phyloP scores from a whole-genome alignment of 2,888 invertebrate species.

The Actias luna region DNA sequence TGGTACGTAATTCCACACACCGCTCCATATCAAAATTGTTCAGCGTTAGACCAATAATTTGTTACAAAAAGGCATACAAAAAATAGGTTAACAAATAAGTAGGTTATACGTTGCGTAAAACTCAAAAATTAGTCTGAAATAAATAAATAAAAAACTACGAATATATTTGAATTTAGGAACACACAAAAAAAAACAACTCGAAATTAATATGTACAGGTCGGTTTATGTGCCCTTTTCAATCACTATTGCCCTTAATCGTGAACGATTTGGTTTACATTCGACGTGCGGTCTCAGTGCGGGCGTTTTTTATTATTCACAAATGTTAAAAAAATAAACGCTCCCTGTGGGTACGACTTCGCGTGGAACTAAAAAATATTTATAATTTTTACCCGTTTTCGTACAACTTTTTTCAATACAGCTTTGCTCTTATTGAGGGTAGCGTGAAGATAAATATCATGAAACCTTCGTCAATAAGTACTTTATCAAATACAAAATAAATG shows the following conservation, averaged over 20 bases:
- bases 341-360: too few relatives aligned
- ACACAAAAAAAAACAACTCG: constrained; percentile 47
- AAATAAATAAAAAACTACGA: too few relatives aligned
- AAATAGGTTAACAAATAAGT: constrained; percentile 6
- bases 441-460: too few relatives aligned
- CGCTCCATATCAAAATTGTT: background rate
- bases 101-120: constrained; percentile 4
- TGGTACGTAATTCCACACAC: background rate
- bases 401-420: too few relatives aligned
- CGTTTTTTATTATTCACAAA: constrained; percentile 23
- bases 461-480: too few relatives aligned
- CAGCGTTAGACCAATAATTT: background rate
- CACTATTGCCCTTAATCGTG: constrained; percentile 78
- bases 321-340: constrained; percentile 20
- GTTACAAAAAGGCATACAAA: background rate
- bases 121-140: background rate
- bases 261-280: constrained; percentile 65
- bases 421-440: too few relatives aligned
- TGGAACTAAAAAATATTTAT: too few relatives aligned
- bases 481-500: too few relatives aligned
- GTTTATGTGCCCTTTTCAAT: constrained; percentile 74
- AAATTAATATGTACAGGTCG: constrained; percentile 54
- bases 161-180: constrained; percentile 47
- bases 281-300: constrained; percentile 27
- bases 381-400: too few relatives aligned